These are phyloP conservation scores for Pampusana beccarii DNA, from an alignment of 2,113 vertebrate species.

Conservation along the genomic window DNA sequence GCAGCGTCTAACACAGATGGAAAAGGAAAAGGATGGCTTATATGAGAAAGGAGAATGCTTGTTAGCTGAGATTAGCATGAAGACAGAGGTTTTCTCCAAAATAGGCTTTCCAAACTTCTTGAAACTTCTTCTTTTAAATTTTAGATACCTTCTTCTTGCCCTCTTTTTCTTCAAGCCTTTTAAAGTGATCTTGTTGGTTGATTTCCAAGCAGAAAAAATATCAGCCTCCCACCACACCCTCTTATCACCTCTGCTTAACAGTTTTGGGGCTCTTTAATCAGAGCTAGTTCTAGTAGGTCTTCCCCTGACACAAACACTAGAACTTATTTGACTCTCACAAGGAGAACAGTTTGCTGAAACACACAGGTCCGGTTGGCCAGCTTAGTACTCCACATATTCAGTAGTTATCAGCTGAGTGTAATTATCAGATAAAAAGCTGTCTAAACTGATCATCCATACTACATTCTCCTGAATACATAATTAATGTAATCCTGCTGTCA, in stretches of 20 bases:
- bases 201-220: neutral
- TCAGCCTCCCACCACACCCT: accelerated
- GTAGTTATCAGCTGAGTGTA: neutral
- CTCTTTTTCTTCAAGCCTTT: neutral
- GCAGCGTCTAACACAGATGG: neutral
- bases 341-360: neutral
- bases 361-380: neutral
- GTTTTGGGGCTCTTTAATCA: neutral
- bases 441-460: neutral
- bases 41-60: neutral
- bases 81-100: neutral
- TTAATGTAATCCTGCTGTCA: neutral
- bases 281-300: neutral
- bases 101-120: neutral
- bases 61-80: neutral
- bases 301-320: neutral
- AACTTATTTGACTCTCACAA: neutral
- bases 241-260: neutral
- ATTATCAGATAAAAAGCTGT: neutral
- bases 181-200: neutral
- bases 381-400: neutral
- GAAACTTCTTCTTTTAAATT: neutral
- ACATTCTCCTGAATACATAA: neutral
- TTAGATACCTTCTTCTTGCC: neutral
- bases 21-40: neutral